Percentiles rank a stretch among this genome's conserved stretches.
phyloP scores from a whole-genome alignment of 2,797 vertebrate genomes.

The Philypnodon macrostomus region DNA sequence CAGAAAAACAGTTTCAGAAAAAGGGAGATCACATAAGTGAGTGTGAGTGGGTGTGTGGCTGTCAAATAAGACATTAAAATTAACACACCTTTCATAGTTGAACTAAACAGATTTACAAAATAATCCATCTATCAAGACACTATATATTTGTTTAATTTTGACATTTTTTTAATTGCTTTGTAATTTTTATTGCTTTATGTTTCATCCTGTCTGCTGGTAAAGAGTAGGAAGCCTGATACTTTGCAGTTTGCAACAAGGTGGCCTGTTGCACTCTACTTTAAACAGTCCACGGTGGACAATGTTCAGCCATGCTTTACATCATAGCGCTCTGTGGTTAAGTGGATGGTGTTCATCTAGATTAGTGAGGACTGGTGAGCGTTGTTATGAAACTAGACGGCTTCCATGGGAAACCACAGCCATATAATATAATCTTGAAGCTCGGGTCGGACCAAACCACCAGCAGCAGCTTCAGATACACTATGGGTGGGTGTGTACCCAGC shows the following conservation, averaged over 20 bases:
- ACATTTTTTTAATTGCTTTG: too few relatives aligned
- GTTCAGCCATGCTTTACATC: constrained; percentile 31
- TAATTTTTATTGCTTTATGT: too few relatives aligned
- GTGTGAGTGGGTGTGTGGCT: too few relatives aligned
- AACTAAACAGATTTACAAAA: too few relatives aligned
- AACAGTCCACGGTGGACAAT: constrained; percentile 8
- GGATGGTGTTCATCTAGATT: constrained; percentile 50
- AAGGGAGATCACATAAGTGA: too few relatives aligned
- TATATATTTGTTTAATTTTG: too few relatives aligned
- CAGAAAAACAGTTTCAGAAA: too few relatives aligned
- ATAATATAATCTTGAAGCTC: constrained; percentile 38
- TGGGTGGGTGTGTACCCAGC: constrained; percentile 50
- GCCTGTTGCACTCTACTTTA: constrained; percentile 1
- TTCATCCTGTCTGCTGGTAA: background rate
- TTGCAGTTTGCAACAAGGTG: constrained; percentile 24
- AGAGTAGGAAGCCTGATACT: background rate
- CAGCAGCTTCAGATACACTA: constrained; percentile 22
- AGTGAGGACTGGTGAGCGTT: constrained; percentile 45
- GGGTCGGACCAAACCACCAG: constrained; percentile 47
- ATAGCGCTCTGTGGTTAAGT: constrained; percentile 25
- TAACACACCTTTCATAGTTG: too few relatives aligned
- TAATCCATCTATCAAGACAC: too few relatives aligned
- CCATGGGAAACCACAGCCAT: constrained; percentile 62
- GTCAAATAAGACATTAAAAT: too few relatives aligned
- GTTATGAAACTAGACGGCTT: constrained; percentile 61